These are phyloP conservation scores for Hoplias malabaricus DNA, from an alignment of 2,113 vertebrate species.

Conservation along the genomic window DNA sequence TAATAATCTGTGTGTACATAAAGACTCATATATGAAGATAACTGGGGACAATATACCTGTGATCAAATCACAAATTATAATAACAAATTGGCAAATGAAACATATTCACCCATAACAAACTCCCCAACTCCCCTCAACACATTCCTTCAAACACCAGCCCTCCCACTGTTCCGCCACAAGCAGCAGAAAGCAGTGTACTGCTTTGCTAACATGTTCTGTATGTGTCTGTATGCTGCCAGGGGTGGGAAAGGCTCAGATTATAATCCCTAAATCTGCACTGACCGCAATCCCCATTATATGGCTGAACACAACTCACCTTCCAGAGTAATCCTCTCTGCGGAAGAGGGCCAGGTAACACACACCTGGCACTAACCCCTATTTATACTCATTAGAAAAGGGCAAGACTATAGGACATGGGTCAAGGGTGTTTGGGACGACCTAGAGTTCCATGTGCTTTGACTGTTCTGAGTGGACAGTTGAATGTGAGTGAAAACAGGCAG, in stretches of 20 bases:
- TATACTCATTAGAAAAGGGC: not conserved
- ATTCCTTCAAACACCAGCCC: not conserved
- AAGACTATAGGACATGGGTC: not conserved
- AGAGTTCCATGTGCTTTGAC: not conserved
- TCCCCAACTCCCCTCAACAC: too few relatives aligned
- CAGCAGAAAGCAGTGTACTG: not conserved
- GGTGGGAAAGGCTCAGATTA: slow-evolving; percentile 43
- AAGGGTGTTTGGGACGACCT: not conserved
- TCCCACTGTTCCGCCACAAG: not conserved
- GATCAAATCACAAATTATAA: too few relatives aligned
- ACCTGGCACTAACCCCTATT: slow-evolving; percentile 29
- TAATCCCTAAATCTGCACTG: slow-evolving; percentile 71
- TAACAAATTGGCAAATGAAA: too few relatives aligned
- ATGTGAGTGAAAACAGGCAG: not conserved
- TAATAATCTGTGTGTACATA: too few relatives aligned
- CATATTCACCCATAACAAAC: too few relatives aligned
- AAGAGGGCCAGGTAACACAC: slow-evolving; percentile 42
- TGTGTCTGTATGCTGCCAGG: not conserved
- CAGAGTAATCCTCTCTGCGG: slow-evolving; percentile 58
- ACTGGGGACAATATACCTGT: too few relatives aligned
- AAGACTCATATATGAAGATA: too few relatives aligned
- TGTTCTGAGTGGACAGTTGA: not conserved
- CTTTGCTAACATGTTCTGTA: slow-evolving; percentile 34
- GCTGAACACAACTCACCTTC: slow-evolving; percentile 71
- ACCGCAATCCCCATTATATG: slow-evolving; percentile 64